Evolutionary conservation across 2,888 invertebrate genomes (phyloP), one percentile per base, ranked within the genome.

Genomic region (Malthinus seriepunctatus): DNA sequence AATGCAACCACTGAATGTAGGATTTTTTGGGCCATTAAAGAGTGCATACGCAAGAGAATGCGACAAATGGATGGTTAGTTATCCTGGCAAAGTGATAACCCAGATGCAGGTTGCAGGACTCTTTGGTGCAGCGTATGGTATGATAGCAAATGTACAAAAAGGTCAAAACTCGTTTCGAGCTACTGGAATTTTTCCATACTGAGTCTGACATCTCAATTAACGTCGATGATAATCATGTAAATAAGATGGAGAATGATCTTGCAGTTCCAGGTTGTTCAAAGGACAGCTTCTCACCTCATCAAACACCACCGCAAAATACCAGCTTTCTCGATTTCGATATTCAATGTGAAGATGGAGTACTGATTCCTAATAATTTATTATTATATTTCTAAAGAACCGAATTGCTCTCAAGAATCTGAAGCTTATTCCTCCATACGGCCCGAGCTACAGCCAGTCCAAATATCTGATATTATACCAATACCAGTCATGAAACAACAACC

Each of bases 171-270:
- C 47, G 10, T 58, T 58, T 35, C 8, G 9, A 9, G 45, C 35
- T 37, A 23, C 49, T 35, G 53, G 58, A 45, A 58, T 58, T 52
- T 58, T 23, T 33, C 58, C 58, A 48, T 58, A 32, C 32, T 5
- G 32, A 7, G 8, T 32, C 6, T 32, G 32, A 14, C 15, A 53
- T 32, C 45, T 1, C 10, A 33, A 35, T 45, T 35, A 11, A 44
- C 34, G 44, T 52, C 33, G 34, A 10, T 12, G 45, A 52, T 11
- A 35, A 52, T 11, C 15, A 52, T 15, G 44, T 45, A 45, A n/a
- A 32, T 32, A 32, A 32, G 32, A 7, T 32, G 32, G 32, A 32
- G 32, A 32, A 32, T 32, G 8, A 7, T 32, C 32, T 32, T 7
- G 32, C 32, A 32, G 32, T 32, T 32, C 32, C 8, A 32, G 32